Percentiles rank a stretch among this genome's conserved stretches.
These are phyloP conservation scores for Caiman crocodilus DNA, from an alignment of 2,797 vertebrate genomes.

Conservation along the genomic window DNA sequence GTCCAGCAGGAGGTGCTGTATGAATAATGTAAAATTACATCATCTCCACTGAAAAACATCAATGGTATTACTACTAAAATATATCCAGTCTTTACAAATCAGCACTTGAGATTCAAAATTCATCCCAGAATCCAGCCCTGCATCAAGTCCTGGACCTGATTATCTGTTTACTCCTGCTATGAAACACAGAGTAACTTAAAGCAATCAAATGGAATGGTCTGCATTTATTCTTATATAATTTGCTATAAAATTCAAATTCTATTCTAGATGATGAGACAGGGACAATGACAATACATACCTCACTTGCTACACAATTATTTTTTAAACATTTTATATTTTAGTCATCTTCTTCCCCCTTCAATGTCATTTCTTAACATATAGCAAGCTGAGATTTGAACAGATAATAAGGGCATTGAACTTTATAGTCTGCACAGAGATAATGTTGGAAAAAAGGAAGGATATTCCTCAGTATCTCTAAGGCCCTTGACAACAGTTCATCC, in stretches of 20 bases:
- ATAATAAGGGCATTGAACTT: constrained; percentile 37
- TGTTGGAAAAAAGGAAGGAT: neutral
- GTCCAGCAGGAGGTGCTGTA: neutral
- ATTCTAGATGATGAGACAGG: neutral
- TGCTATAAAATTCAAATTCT: neutral
- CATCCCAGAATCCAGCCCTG: neutral
- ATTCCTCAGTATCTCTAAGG: constrained; percentile 52
- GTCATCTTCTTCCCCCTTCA: neutral
- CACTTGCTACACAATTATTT: constrained; percentile 23
- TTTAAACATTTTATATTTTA: constrained; percentile 12
- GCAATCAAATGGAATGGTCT: neutral
- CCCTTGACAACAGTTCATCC: constrained; percentile 39
- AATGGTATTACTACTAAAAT: neutral
- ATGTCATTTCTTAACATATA: neutral
- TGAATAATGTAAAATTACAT: neutral
- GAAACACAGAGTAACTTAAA: neutral
- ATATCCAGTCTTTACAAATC: neutral
- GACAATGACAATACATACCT: neutral
- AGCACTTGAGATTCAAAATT: neutral
- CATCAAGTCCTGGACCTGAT: neutral
- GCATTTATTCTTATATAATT: neutral
- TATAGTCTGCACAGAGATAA: neutral
- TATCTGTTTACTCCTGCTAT: neutral
- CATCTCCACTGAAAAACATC: neutral
- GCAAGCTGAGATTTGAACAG: constrained; percentile 37